Evolutionary conservation across 2,113 vertebrate genomes (phyloP), one percentile per base, ranked within the genome.

Genomic region (Argyrosomus japonicus): DNA sequence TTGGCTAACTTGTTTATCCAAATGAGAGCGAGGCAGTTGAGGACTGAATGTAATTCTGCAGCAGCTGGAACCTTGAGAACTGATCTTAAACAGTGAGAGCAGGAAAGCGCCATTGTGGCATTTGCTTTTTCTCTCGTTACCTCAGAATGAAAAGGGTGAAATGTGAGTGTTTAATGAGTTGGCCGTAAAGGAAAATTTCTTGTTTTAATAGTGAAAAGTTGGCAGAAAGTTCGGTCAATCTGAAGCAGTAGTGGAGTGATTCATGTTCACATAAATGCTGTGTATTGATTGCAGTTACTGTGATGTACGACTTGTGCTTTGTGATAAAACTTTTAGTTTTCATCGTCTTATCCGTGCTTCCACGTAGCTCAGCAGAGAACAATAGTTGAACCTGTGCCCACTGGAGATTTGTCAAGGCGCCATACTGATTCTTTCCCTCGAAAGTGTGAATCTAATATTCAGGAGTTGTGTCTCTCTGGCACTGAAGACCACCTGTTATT

Each of bases 401-500:
- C 79, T 73, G 25, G 68, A 70, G 82, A 71, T 69, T 72, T 75
- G 68, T 75, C 12, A 57, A 72, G 68, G 81, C 80, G 75, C 73
- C 80, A 32, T 17, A 18, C 13, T 36, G 60, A 86, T 60, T 76
- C 68, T 58, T 79, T 86, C 77, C 82, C 72, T 79, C 76, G 6
- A 64, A 87, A 32, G 84, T 91, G 91, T 88, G 85, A 91, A 86
- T 85, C 63, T 75, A 87, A 89, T 82, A 70, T 88, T 91, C 25
- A 84, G 69, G 68, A 82, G 62, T 62, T 68, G 50, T 60, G 65
- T 91, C 75, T 82, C 78, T 57, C 36, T 77, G 73, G 76, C 68
- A 27, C 80, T 75, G 45, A 79, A 86, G 69, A 81, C 90, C 86
- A 89, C 89, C 87, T 93, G 93, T 90, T 93, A 82, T 89, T 89